phyloP scores from a whole-genome alignment of 2,113 vertebrate species.

The Syngnathus floridae region DNA sequence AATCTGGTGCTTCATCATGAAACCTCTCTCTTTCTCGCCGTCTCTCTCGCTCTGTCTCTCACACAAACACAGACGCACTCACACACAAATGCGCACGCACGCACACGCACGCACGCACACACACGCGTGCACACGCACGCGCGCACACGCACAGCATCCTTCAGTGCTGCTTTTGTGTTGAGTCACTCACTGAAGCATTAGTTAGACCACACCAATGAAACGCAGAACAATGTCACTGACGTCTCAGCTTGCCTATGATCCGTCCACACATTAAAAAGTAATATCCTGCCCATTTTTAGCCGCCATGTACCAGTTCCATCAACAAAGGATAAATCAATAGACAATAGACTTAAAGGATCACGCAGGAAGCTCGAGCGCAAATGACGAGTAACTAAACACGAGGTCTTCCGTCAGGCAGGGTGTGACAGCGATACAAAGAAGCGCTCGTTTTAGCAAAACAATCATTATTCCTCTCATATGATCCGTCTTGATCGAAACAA shows the following conservation, averaged over 20 bases:
- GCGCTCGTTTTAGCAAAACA: too few relatives aligned
- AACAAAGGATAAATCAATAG: slow-evolving; percentile 54
- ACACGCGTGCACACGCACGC: not conserved
- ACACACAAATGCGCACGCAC: not conserved
- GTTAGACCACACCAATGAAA: slow-evolving; percentile 51
- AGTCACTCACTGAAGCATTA: slow-evolving; percentile 39
- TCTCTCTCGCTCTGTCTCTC: too few relatives aligned
- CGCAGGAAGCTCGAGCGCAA: too few relatives aligned
- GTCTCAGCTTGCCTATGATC: slow-evolving; percentile 19
- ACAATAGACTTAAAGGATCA: slow-evolving; percentile 17
- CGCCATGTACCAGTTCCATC: slow-evolving; percentile 18
- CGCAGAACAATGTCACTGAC: slow-evolving; percentile 16
- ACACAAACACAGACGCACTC: slow-evolving; percentile 1
- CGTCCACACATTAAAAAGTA: slow-evolving; percentile 62
- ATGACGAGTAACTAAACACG: too few relatives aligned
- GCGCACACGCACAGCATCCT: slow-evolving; percentile 1
- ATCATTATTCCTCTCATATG: too few relatives aligned
- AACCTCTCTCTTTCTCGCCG: not conserved
- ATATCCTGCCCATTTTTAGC: slow-evolving; percentile 61
- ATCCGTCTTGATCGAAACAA: too few relatives aligned
- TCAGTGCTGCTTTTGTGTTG: slow-evolving; percentile 14
- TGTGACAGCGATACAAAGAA: too few relatives aligned
- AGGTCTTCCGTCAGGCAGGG: too few relatives aligned
- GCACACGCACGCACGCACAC: slow-evolving; percentile 1
- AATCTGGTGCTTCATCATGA: slow-evolving; percentile 41